Evolutionary conservation across 2,888 invertebrate species (phyloP).

Genomic region (Hoplodrina blanda): DNA sequence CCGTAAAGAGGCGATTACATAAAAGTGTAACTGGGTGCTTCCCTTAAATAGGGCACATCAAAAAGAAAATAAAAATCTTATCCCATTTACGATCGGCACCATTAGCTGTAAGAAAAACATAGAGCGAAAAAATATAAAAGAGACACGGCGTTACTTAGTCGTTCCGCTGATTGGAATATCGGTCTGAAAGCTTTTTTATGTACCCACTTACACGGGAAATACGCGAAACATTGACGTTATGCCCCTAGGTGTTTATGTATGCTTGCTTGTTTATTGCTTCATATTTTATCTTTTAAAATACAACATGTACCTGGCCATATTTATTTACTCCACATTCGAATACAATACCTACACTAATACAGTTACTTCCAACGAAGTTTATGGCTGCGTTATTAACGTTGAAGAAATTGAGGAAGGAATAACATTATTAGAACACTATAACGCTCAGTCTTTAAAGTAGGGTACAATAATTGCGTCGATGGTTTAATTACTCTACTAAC

Average conservation of each 20-base stretch:
- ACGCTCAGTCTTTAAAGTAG: slow-evolving; percentile 16
- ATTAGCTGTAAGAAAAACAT: slow-evolving; percentile 80
- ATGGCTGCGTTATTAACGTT: slow-evolving; percentile 35
- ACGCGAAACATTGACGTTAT: slow-evolving; percentile 70
- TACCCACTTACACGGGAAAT: slow-evolving; percentile 76
- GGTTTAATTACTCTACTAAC: slow-evolving; percentile 48
- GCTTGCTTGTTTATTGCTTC: slow-evolving; percentile 70
- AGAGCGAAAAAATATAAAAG: slow-evolving; percentile 75
- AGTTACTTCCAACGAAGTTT: slow-evolving; percentile 36
- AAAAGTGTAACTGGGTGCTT: slow-evolving; percentile 73
- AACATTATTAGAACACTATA: slow-evolving; percentile 30
- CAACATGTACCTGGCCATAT: slow-evolving; percentile 27
- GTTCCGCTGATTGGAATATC: slow-evolving; percentile 79
- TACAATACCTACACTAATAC: slow-evolving; percentile 24
- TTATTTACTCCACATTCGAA: slow-evolving; percentile 45
- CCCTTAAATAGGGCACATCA: slow-evolving; percentile 79
- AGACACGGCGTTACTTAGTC: slow-evolving; percentile 77
- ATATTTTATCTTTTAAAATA: slow-evolving; percentile 56
- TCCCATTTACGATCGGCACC: slow-evolving; percentile 81
- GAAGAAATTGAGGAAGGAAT: slow-evolving; percentile 24
- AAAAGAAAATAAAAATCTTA: slow-evolving; percentile 82
- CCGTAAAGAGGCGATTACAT: slow-evolving; percentile 71
- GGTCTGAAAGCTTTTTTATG: slow-evolving; percentile 82
- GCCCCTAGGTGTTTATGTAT: slow-evolving; percentile 67
- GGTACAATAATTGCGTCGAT: slow-evolving; percentile 38